Base-by-base conservation (phyloP, 2,797 vertebrate species). In the Sorex maritimensis region DNA sequence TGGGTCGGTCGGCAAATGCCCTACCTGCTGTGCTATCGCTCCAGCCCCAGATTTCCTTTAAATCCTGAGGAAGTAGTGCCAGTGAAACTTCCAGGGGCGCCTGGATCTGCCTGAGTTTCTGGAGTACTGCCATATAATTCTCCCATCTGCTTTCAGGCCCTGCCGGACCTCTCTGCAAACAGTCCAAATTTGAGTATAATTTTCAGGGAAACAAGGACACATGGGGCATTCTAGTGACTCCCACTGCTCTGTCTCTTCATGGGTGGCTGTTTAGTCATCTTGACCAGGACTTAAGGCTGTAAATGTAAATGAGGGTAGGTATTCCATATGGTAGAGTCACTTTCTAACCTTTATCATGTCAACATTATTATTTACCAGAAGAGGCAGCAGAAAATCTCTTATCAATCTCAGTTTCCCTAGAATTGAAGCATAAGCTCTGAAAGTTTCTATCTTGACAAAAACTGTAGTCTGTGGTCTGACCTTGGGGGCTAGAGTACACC, bases 341-440 rank as follows among this genome's bases (percentile, higher is more conserved):
- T 24, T 34, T 72, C 38, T 63, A 17, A n/a, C 17, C 46, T 46
- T 6, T 79, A 46, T 46, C n/a, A 26, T 89, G 75, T 28, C 65
- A 34, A 46, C 21, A 52, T 55, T 44, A 1, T 41, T 44, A 0
- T 82, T 74, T 52, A 61, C 49, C 34, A 49, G 38, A 23, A 67
- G 38, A 84, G 44, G 34, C 15, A 44, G 49, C 30, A 44, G 79
- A 85, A 67, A 38, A 26, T 28, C 83, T 14, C 46, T 38, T 58
- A 19, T 68, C 73, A 78, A 46, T 41, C n/a, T 65, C 61, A 61
- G 24, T 90, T 88, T 86, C 55, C n/a, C 72, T 73, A 78, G 41
- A 19, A 41, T 69, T 80, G 28, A 77, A 44, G 26, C 44, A 82
- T 74, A 46, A 49, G 15, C 34, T 80, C 63, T 69, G n/a, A 83